Evolutionary conservation across 2,888 invertebrate species (phyloP).

Genomic region (Ecliptopera silaceata): DNA sequence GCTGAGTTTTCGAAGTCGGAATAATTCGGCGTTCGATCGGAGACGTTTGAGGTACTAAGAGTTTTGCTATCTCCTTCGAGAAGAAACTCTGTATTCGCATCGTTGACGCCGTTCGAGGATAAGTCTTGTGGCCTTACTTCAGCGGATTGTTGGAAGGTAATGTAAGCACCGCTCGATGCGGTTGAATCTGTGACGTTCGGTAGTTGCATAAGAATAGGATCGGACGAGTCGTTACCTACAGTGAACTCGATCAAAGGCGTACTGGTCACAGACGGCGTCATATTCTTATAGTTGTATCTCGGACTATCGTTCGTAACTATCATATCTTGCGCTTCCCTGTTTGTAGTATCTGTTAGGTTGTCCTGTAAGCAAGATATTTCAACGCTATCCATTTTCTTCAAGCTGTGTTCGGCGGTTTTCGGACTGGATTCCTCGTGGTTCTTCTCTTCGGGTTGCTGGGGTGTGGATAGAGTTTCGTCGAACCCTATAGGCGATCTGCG

Average conservation of each 20-base stretch:
- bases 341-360: slow-evolving; percentile 44
- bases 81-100: slow-evolving; percentile 35
- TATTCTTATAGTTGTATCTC: slow-evolving; percentile 53
- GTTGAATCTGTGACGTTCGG: slow-evolving; percentile 46
- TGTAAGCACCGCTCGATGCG: slow-evolving; percentile 50
- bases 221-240: slow-evolving; percentile 40
- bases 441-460: slow-evolving; percentile 42
- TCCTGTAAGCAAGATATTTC: slow-evolving; percentile 67
- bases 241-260: slow-evolving; percentile 56
- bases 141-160: slow-evolving; percentile 59
- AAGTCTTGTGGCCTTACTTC: slow-evolving; percentile 61
- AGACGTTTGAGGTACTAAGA: slow-evolving; percentile 41
- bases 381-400: slow-evolving; percentile 71
- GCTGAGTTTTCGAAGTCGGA: slow-evolving; percentile 69
- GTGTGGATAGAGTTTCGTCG: slow-evolving; percentile 51
- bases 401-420: slow-evolving; percentile 46
- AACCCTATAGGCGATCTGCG: slow-evolving; percentile 60
- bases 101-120: slow-evolving; percentile 33
- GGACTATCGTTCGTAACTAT: slow-evolving; percentile 52
- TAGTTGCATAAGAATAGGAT: slow-evolving; percentile 52
- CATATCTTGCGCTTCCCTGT: slow-evolving; percentile 41
- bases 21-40: slow-evolving; percentile 59
- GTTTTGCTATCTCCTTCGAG: slow-evolving; percentile 59
- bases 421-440: slow-evolving; percentile 48
- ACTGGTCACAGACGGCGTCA: slow-evolving; percentile 67